Evolutionary conservation across 2,797 vertebrate species (phyloP).

Genomic region (Mus caroli): DNA sequence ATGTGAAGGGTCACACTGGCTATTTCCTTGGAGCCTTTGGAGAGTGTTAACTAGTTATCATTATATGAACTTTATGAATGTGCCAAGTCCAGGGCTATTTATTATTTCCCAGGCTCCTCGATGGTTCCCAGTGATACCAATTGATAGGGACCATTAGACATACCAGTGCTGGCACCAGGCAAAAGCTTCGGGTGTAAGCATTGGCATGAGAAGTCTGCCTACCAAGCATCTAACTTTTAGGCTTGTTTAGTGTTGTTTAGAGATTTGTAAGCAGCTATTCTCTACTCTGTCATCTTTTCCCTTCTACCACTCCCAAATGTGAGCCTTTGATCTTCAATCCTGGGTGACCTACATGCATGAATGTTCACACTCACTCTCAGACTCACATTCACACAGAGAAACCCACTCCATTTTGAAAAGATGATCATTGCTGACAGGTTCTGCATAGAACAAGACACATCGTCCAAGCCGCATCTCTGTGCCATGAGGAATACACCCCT

Average conservation of each 20-base stretch:
- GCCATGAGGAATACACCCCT: not conserved
- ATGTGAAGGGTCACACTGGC: conserved; percentile 51
- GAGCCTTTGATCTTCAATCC: not conserved
- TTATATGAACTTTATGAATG: conserved; percentile 59
- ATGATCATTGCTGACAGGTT: not conserved
- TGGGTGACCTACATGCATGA: too few relatives aligned
- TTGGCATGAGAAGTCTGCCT: not conserved
- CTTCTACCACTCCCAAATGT: not conserved
- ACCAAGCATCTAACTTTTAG: not conserved
- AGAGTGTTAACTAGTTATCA: conserved; percentile 71
- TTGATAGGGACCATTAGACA: conserved; percentile 10
- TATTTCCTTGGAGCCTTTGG: conserved; percentile 59
- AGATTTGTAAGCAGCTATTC: not conserved
- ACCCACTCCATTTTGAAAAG: conserved; percentile 27
- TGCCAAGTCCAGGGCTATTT: conserved; percentile 40
- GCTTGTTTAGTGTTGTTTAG: not conserved
- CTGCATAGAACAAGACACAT: not conserved
- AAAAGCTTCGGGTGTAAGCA: not conserved
- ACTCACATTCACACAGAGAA: not conserved
- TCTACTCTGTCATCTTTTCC: not conserved
- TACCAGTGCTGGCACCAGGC: not conserved
- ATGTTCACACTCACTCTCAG: too few relatives aligned
- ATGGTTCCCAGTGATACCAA: conserved; percentile 15
- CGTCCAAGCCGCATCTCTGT: not conserved
- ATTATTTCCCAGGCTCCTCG: conserved; percentile 35